Evolutionary conservation across 1,140 invertebrate genomes (phyloP).

Genomic region (Teleopsis dalmanni): DNA sequence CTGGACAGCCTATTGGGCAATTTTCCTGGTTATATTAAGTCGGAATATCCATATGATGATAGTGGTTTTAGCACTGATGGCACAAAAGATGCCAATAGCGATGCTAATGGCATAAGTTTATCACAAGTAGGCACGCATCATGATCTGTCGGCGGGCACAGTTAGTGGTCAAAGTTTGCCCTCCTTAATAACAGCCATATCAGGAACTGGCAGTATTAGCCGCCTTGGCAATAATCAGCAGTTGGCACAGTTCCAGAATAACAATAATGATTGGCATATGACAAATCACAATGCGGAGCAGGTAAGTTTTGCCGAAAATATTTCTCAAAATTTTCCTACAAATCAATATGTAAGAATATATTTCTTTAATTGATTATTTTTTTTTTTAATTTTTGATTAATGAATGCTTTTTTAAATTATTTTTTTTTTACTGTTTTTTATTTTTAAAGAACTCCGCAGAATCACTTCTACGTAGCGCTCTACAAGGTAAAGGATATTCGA

Average conservation of each 20-base stretch:
- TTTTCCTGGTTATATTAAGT: constrained; percentile 50
- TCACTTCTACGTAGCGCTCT: constrained; percentile 71
- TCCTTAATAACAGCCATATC: constrained; percentile 44
- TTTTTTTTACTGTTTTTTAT: neutral
- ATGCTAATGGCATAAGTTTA: constrained; percentile 3
- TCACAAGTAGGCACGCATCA: constrained; percentile 14
- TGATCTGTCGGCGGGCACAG: neutral
- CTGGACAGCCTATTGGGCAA: constrained; percentile 58
- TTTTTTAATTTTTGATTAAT: neutral
- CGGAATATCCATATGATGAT: constrained; percentile 61
- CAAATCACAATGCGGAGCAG: constrained; percentile 60
- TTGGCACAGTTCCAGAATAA: constrained; percentile 58
- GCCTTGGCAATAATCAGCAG: constrained; percentile 18
- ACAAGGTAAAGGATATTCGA: constrained; percentile 55
- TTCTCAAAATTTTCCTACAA: neutral
- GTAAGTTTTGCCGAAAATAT: constrained; percentile 1
- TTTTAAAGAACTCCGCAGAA: constrained; percentile 51
- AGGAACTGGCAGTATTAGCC: constrained; percentile 40
- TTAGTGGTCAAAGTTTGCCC: constrained; percentile 32
- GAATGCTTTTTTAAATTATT: neutral
- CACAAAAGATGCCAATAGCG: constrained; percentile 50
- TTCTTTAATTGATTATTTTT: neutral
- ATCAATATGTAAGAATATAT: neutral
- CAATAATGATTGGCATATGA: constrained; percentile 72
- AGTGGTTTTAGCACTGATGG: constrained; percentile 58